Evolutionary conservation across 2,797 vertebrate species (phyloP).

Genomic region (Anguilla anguilla): DNA sequence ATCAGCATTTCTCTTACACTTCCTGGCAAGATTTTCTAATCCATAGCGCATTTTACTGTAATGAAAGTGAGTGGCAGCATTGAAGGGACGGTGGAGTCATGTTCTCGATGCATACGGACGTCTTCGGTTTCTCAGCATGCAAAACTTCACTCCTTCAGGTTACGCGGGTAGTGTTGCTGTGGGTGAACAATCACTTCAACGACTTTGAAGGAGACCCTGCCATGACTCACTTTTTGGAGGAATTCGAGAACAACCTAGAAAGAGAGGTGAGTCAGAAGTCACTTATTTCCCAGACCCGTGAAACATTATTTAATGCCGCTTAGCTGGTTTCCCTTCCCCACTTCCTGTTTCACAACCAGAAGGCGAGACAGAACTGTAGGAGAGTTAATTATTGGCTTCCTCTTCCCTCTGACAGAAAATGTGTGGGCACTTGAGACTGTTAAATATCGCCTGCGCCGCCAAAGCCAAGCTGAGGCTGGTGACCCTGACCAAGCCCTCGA

Average conservation of each 20-base stretch:
- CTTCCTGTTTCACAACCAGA: not conserved
- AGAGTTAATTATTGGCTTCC: constrained; percentile 15
- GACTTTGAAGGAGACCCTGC: constrained; percentile 97
- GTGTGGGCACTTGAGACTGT: constrained; percentile 95
- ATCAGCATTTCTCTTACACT: not conserved
- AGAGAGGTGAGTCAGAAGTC: constrained; percentile 84
- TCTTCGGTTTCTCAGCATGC: not conserved
- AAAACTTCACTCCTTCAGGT: constrained; percentile 73
- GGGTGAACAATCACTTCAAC: constrained; percentile 99
- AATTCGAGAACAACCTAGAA: constrained; percentile 98
- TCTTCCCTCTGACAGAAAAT: constrained; percentile 82
- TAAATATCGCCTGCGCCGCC: constrained; percentile 98
- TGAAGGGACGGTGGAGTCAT: not conserved
- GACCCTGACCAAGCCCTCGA: constrained; percentile 93
- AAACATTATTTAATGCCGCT: not conserved
- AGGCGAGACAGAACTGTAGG: not conserved
- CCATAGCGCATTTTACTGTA: not conserved
- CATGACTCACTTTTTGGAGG: constrained; percentile 96
- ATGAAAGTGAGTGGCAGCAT: not conserved
- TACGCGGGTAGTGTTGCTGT: constrained; percentile 98
- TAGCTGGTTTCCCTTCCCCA: not conserved
- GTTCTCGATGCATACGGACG: not conserved
- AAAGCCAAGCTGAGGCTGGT: constrained; percentile 95
- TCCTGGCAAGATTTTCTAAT: not conserved
- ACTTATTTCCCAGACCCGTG: not conserved